Percentiles rank a stretch among this genome's conserved stretches.
Evolutionary conservation across 2,888 invertebrate genomes (phyloP).

Genomic region (Horisme vitalbata): DNA sequence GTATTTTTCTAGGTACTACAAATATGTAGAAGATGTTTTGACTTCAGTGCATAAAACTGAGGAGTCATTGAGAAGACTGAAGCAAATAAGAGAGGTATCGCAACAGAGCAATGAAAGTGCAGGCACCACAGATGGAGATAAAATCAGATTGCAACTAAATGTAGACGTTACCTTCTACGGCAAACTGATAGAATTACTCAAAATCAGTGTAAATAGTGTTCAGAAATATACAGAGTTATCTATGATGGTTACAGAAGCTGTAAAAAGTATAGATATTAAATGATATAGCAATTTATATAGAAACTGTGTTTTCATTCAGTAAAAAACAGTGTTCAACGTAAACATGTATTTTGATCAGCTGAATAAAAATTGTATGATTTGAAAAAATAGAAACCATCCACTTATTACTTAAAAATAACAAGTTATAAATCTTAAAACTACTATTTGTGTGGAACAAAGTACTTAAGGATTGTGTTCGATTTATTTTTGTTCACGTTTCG

Average conservation of each 20-base stretch:
- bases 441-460: constrained; percentile 87
- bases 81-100: constrained; percentile 88
- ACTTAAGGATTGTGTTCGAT: constrained; percentile 86
- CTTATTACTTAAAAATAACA: constrained; percentile 79
- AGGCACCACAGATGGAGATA: constrained; percentile 94
- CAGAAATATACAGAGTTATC: constrained; percentile 84
- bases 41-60: constrained; percentile 97
- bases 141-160: constrained; percentile 94
- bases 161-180: constrained; percentile 92
- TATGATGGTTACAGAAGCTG: constrained; percentile 85
- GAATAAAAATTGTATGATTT: constrained; percentile 82
- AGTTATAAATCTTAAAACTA: constrained; percentile 77
- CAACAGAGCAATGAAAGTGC: constrained; percentile 75
- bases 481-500: constrained; percentile 81
- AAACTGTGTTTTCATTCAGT: constrained; percentile 43
- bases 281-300: constrained; percentile 70
- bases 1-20: constrained; percentile 82
- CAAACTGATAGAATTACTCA: constrained; percentile 81
- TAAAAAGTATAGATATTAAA: constrained; percentile 81
- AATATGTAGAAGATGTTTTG: constrained; percentile 92
- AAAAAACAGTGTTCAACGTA: constrained; percentile 67
- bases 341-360: constrained; percentile 82
- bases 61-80: constrained; percentile 94
- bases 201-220: constrained; percentile 80
- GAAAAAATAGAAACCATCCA: constrained; percentile 83